A percentile compares a stretch with the other conserved stretches of the same genome.
Evolutionary conservation across 2,113 vertebrate genomes (phyloP).

Genomic region (Pelodiscus sinensis): DNA sequence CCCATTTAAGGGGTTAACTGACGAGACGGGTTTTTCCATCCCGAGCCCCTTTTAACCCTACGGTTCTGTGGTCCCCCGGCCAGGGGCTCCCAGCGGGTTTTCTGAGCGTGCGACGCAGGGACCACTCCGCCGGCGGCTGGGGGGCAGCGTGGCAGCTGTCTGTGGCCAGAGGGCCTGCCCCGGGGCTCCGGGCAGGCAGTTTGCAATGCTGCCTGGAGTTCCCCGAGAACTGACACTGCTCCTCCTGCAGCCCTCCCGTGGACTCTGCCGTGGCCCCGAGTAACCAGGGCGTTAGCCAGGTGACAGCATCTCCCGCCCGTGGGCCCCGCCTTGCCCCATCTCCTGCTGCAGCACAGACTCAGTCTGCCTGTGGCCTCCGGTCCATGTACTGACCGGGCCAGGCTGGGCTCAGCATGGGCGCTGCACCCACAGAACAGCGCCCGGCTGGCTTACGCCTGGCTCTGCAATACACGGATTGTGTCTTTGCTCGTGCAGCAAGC

Average conservation of each 20-base stretch:
- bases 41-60: neutral
- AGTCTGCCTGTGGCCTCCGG: neutral
- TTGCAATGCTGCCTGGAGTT: neutral
- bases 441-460: neutral
- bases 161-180: neutral
- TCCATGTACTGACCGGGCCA: neutral
- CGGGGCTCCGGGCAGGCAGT: too few relatives aligned
- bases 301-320: neutral
- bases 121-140: neutral
- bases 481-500: neutral
- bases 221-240: neutral
- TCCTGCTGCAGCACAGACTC: neutral
- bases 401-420: neutral
- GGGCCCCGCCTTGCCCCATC: too few relatives aligned
- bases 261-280: neutral
- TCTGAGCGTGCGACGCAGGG: neutral
- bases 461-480: neutral
- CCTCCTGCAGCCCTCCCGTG: neutral
- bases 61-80: neutral
- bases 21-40: too few relatives aligned
- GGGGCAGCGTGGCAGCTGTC: neutral
- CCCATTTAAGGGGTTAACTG: too few relatives aligned
- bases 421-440: neutral
- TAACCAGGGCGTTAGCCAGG: neutral
- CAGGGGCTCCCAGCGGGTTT: neutral